Evolutionary conservation across 2,888 invertebrate genomes (phyloP), one percentile per base, ranked within the genome.

Genomic region (Latrodectus hesperus): DNA sequence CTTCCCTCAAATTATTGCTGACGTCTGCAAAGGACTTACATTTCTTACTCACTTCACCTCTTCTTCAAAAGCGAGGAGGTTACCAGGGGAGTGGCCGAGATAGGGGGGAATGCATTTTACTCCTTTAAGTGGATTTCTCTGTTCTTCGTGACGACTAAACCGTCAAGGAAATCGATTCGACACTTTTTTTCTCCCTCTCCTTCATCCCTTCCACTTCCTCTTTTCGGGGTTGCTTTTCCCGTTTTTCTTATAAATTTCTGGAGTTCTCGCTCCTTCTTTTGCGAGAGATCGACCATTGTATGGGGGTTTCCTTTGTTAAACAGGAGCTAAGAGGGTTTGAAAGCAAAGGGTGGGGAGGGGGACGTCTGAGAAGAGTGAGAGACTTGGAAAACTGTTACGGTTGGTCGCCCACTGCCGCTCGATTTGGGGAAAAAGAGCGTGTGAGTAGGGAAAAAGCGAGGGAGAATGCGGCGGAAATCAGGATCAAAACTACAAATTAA

Each of bases 91-190:
- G 38, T 38, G 38, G 38, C 38, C 38, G 38, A 38, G 53, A 16
- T 53, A 73, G 80, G 52, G 55, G 65, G 38, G 70, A 68, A 65
- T 76, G 38, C 86, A 81, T 87, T 87, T 87, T 87, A 87, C 81
- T 87, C 76, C 86, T 87, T 77, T 87, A 87, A 87, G 86, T 87
- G 86, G 86, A 81, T 87, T 87, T 87, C 86, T 87, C 76, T 87
- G 86, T 87, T 87, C 86, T 67, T 72, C 72, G 76, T 87, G 86
- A 87, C 86, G 86, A 87, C 81, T 87, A 87, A 87, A 87, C 86
- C 86, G 81, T 87, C 76, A 87, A 77, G 77, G 81, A 65, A 81
- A 87, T 87, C 86, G 86, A 87, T 87, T 84, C 84, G 26, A 84
- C 38, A 16, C 64, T 78, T 76, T 80, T 74, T 75, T 74, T 74